These are phyloP conservation scores for Ips nitidus DNA, from an alignment of 1,140 invertebrate genomes.

Conservation along the genomic window DNA sequence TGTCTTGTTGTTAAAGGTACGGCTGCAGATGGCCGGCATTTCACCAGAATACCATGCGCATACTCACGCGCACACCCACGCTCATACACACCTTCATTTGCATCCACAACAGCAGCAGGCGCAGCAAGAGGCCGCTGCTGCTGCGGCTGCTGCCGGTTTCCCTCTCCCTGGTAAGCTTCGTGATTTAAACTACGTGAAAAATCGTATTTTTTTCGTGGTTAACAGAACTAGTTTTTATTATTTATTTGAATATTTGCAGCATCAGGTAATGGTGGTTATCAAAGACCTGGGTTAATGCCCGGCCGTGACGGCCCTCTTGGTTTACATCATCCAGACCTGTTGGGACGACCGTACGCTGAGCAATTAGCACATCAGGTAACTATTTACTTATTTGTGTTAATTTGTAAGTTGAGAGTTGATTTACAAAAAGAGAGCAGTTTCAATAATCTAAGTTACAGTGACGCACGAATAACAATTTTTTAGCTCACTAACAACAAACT, in stretches of 20 bases:
- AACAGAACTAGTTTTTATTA: conserved; percentile 15
- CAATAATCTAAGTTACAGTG: no score
- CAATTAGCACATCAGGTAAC: conserved; percentile 76
- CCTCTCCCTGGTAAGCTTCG: conserved; percentile 59
- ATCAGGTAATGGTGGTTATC: conserved; percentile 62
- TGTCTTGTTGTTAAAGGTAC: conserved; percentile 55
- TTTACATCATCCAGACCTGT: conserved; percentile 72
- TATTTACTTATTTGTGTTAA: conserved; percentile 5
- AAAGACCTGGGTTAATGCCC: conserved; percentile 62
- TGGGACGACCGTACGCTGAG: conserved; percentile 79
- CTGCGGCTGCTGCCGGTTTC: conserved; percentile 62
- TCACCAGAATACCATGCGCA: conserved; percentile 80
- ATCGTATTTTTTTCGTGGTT: conserved; percentile 23
- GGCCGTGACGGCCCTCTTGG: conserved; percentile 60
- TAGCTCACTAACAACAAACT: no score
- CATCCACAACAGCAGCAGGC: conserved; percentile 81
- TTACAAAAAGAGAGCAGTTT: no score
- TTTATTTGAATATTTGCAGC: conserved; percentile 42
- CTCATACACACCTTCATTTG: conserved; percentile 88
- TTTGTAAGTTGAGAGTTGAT: background rate
- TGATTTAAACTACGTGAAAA: no score
- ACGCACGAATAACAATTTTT: no score
- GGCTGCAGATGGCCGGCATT: conserved; percentile 84
- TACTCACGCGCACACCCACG: conserved; percentile 84
- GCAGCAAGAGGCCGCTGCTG: conserved; percentile 64